Evolutionary conservation across 1,140 invertebrate genomes (phyloP).

Genomic region (Drosophila oshimai): DNA sequence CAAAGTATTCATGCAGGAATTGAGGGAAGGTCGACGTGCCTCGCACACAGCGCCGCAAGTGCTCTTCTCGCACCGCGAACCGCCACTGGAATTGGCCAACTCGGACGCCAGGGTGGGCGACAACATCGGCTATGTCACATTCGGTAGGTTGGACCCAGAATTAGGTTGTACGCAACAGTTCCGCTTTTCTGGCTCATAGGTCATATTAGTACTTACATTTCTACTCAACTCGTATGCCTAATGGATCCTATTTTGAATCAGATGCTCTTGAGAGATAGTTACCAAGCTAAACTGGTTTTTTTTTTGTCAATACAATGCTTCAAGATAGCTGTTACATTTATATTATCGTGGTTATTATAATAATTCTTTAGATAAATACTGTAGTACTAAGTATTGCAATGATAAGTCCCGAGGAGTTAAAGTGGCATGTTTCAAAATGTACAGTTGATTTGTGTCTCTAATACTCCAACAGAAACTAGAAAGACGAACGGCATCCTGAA

Average conservation of each 20-base stretch:
- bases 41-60: slow-evolving; percentile 97
- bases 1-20: slow-evolving; percentile 99
- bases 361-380: background rate
- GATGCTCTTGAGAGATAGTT: too few relatives aligned
- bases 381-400: background rate
- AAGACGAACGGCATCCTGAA: slow-evolving; percentile 46
- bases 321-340: background rate
- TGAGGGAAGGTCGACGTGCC: slow-evolving; percentile 98
- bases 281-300: too few relatives aligned
- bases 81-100: slow-evolving; percentile 96
- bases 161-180: too few relatives aligned
- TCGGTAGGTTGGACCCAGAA: slow-evolving; percentile 87
- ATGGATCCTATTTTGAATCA: too few relatives aligned
- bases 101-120: slow-evolving; percentile 97
- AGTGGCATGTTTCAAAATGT: slow-evolving; percentile 25
- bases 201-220: too few relatives aligned
- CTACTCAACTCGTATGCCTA: too few relatives aligned
- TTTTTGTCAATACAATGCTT: slow-evolving; percentile 13
- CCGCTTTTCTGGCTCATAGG: too few relatives aligned
- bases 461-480: slow-evolving; percentile 33
- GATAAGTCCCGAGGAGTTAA: slow-evolving; percentile 13
- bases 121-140: slow-evolving; percentile 99
- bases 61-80: slow-evolving; percentile 97
- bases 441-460: slow-evolving; percentile 34
- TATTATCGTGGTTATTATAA: background rate